Evolutionary conservation across 2,113 vertebrate species (phyloP).

Genomic region (Holacanthus passer): DNA sequence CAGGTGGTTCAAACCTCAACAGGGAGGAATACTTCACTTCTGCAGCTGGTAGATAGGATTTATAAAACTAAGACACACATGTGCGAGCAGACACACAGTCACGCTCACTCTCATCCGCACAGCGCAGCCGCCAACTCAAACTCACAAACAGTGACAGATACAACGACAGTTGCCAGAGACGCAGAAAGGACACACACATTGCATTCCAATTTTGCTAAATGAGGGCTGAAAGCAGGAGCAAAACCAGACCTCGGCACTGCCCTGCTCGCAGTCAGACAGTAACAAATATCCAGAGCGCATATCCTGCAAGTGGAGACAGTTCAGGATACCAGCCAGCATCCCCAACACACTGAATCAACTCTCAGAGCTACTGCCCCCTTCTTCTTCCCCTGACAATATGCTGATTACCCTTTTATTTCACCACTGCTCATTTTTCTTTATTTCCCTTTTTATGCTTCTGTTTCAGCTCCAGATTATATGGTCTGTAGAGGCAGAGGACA

Average conservation of each 20-base stretch:
- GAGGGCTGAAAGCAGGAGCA: conserved; percentile 42
- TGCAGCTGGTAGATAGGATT: conserved; percentile 61
- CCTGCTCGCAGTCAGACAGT: conserved; percentile 24
- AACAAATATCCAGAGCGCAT: conserved; percentile 40
- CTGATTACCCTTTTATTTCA: conserved; percentile 54
- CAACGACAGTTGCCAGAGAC: conserved; percentile 51
- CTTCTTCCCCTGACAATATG: conserved; percentile 21
- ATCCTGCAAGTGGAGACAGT: background rate
- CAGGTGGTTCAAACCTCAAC: conserved; percentile 53
- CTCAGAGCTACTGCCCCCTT: background rate
- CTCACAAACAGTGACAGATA: conserved; percentile 56
- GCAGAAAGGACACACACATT: conserved; percentile 45
- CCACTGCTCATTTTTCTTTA: conserved; percentile 30
- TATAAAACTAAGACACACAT: conserved; percentile 40
- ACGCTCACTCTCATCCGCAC: conserved; percentile 24
- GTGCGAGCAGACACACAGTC: conserved; percentile 6
- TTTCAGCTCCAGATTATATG: conserved; percentile 23
- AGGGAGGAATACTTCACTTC: conserved; percentile 38
- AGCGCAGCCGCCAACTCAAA: conserved; percentile 54
- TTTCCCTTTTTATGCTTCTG: conserved; percentile 20
- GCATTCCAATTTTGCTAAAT: conserved; percentile 63
- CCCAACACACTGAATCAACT: conserved; percentile 36
- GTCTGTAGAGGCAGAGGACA: conserved; percentile 7
- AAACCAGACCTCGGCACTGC: conserved; percentile 43
- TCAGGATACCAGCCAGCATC: conserved; percentile 30